A percentile compares a stretch with the other conserved stretches of the same genome.
phyloP scores from a whole-genome alignment of 1,140 invertebrate species.

The Protaetia brevitarsis region DNA sequence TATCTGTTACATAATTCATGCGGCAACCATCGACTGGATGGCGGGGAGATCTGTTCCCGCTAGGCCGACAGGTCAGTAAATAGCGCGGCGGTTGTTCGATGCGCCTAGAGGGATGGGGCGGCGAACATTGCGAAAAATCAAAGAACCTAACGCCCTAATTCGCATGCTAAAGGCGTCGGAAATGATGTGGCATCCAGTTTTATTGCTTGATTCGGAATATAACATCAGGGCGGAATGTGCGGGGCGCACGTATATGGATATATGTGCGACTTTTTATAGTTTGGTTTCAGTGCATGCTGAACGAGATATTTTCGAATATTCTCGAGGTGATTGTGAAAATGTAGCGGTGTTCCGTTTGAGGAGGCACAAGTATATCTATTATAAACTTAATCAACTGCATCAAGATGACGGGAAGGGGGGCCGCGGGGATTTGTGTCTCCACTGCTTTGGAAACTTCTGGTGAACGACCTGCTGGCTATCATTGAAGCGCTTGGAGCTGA shows the following conservation, averaged over 20 bases:
- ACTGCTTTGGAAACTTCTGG: no score
- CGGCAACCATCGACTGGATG: not conserved
- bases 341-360: no score
- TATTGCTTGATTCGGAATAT: slow-evolving; percentile 48
- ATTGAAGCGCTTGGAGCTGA: no score
- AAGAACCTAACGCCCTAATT: slow-evolving; percentile 44
- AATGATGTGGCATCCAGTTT: slow-evolving; percentile 47
- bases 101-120: not conserved
- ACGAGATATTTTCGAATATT: not conserved
- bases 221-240: slow-evolving; percentile 44
- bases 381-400: no score
- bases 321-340: no score
- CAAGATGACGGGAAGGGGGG: no score
- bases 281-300: not conserved
- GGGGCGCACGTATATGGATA: slow-evolving; percentile 38
- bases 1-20: slow-evolving; percentile 22
- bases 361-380: no score
- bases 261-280: slow-evolving; percentile 20
- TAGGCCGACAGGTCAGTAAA: slow-evolving; percentile 19
- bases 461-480: no score
- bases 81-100: no score
- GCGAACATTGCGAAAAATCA: slow-evolving; percentile 34
- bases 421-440: no score
- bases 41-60: not conserved
- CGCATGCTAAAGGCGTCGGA: slow-evolving; percentile 41